Evolutionary conservation across 2,888 invertebrate species (phyloP).

Genomic region (Cremastobaeus sp.): DNA sequence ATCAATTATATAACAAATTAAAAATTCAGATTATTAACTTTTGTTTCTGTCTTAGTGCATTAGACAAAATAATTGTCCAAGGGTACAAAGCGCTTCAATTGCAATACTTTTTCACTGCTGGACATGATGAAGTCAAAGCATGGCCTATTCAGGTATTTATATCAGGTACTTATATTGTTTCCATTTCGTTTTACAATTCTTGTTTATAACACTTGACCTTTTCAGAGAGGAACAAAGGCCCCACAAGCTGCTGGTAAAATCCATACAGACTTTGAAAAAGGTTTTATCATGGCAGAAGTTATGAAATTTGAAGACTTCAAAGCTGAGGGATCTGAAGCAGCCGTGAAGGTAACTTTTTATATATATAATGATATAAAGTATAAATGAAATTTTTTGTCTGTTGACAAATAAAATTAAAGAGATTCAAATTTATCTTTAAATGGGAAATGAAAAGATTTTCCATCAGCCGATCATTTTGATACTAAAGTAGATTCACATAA

Average conservation of each 20-base stretch:
- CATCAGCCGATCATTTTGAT: too few species aligned
- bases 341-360: constrained; percentile 84
- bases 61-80: constrained; percentile 97
- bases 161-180: too few species aligned
- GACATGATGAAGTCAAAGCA: constrained; percentile 98
- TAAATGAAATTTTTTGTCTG: too few species aligned
- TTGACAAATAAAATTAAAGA: too few species aligned
- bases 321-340: constrained; percentile 95
- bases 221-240: constrained; percentile 95
- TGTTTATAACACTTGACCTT: constrained; percentile 1
- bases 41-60: constrained; percentile 82
- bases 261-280: constrained; percentile 99
- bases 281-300: constrained; percentile 99
- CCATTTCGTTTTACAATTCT: not conserved
- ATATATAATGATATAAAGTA: not conserved
- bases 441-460: not conserved
- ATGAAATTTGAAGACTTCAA: constrained; percentile 99
- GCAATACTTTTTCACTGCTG: constrained; percentile 99
- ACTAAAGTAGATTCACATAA: too few species aligned
- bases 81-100: constrained; percentile 98
- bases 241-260: constrained; percentile 99
- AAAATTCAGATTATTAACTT: not conserved
- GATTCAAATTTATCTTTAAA: too few species aligned
- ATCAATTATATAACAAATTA: not conserved
- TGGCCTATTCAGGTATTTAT: constrained; percentile 96